A percentile compares a stretch with the other conserved stretches of the same genome.
phyloP scores from a whole-genome alignment of 2,888 invertebrate genomes.

The Lepeophtheirus nordmannii region DNA sequence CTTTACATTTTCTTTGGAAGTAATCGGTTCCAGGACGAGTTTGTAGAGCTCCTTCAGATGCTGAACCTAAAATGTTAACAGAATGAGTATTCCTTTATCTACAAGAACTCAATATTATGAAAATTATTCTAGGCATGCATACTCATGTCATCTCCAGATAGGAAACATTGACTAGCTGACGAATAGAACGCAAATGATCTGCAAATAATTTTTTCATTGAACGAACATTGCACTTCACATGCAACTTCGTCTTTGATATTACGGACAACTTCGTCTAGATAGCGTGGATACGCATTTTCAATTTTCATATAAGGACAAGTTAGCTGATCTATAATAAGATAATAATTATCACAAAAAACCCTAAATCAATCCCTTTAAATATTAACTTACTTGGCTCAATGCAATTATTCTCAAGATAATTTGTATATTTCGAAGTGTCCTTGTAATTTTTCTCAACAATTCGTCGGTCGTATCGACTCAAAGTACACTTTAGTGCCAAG shows the following conservation, averaged over 20 bases:
- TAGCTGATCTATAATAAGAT: constrained; percentile 8
- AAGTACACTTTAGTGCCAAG: constrained; percentile 36
- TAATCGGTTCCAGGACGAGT: constrained; percentile 31
- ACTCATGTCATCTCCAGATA: constrained; percentile 36
- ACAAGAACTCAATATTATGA: too few species aligned
- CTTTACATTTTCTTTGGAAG: constrained; percentile 32
- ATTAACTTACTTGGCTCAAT: constrained; percentile 8
- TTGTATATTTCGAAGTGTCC: constrained; percentile 33
- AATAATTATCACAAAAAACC: not conserved
- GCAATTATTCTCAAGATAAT: constrained; percentile 39
- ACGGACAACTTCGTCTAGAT: constrained; percentile 33
- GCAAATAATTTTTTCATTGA: constrained; percentile 35
- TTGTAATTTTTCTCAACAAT: constrained; percentile 36
- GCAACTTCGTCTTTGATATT: constrained; percentile 33
- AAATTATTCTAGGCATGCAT: constrained; percentile 21
- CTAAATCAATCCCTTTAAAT: not conserved
- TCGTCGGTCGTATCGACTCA: constrained; percentile 38
- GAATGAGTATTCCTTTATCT: not conserved
- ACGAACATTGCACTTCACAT: constrained; percentile 34
- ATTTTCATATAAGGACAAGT: constrained; percentile 17
- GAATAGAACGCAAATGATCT: constrained; percentile 36
- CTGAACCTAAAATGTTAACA: constrained; percentile 29
- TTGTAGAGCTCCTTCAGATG: constrained; percentile 31
- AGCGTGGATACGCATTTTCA: constrained; percentile 26
- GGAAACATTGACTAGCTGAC: constrained; percentile 35